Evolutionary conservation across 92 coral and sea anemone genomes (phyloP), one percentile per base, ranked within the genome.

Genomic region (Umimayanthus kanabou): DNA sequence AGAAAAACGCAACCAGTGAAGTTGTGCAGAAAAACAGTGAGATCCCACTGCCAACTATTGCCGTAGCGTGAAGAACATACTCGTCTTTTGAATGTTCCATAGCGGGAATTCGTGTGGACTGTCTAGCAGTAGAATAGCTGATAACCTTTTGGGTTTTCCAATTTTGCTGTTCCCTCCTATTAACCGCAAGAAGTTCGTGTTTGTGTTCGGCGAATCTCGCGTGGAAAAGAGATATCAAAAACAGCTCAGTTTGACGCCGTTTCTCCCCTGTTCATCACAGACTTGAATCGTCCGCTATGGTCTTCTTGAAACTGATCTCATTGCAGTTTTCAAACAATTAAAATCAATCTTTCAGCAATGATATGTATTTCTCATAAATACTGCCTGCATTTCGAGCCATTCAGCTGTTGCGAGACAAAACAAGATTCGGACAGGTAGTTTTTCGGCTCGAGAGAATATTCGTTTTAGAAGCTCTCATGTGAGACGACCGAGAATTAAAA

Each of bases 21-120:
- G 89, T 64, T 15, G 88, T 64, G 74, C 96, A 95, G 90, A 95
- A 95, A 79, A 95, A 93, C 75, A 95, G 80, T 1, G 94, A 92
- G 58, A 95, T 95, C 14, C 91, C 94, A 69, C 98, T 93, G 49
- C 98, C 98, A 28, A 95, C 98, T 37, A 95, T 85, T 20, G 93
- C 96, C 26, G 98, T 92, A 0, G 98, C 92, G 42, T 93, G 93
- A 20, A 95, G 82, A 16, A 85, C 91, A 83, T 89, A 94, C 10
- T 73, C 57, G 29, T 23, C 65, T 23, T 83, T 70, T 15, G 67
- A 70, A 20, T 69, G 43, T 6, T 83, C 87, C 87, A 83, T 83
- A 30, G 61, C 43, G 77, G 6, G 15, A 15, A 45, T 42, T 73
- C 7, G 25, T 43, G 13, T 6, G 1, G 82, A n/a, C 80, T 39